phyloP scores from a whole-genome alignment of 1,140 invertebrate genomes.

The Cydia pomonella region DNA sequence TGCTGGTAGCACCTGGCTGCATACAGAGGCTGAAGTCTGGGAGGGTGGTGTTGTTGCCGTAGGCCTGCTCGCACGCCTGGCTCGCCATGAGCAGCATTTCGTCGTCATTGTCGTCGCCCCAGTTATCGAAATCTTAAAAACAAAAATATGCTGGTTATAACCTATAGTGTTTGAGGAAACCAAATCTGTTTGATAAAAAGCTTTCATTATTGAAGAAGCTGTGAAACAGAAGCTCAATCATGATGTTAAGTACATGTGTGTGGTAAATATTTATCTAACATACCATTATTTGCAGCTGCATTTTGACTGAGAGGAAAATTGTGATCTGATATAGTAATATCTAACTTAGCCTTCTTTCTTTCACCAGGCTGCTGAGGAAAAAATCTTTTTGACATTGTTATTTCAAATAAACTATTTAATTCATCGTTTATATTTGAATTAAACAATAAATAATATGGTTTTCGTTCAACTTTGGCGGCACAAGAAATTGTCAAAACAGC shows the following conservation, averaged over 20 bases:
- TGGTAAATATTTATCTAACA: slow-evolving; percentile 19
- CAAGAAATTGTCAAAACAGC: slow-evolving; percentile 16
- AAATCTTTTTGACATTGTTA: slow-evolving; percentile 67
- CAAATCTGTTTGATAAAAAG: slow-evolving; percentile 2
- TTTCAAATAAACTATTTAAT: slow-evolving; percentile 13
- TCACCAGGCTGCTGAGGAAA: slow-evolving; percentile 60
- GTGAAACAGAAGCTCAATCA: neutral
- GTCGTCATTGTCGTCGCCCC: slow-evolving; percentile 74
- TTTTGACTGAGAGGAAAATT: slow-evolving; percentile 73
- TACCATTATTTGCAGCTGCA: slow-evolving; percentile 55
- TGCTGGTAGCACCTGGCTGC: slow-evolving; percentile 66
- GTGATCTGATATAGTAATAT: slow-evolving; percentile 67
- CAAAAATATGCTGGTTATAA: slow-evolving; percentile 40
- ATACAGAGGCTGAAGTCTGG: slow-evolving; percentile 67
- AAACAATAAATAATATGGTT: slow-evolving; percentile 22
- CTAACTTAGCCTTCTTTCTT: slow-evolving; percentile 66
- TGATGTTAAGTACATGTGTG: neutral
- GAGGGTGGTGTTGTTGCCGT: slow-evolving; percentile 50
- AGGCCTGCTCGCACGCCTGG: slow-evolving; percentile 72
- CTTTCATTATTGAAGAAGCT: neutral
- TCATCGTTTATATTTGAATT: slow-evolving; percentile 14
- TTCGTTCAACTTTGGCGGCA: slow-evolving; percentile 34
- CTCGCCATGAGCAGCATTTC: slow-evolving; percentile 73
- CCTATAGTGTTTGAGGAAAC: neutral
- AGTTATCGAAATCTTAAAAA: slow-evolving; percentile 51